Base-by-base conservation (phyloP, 2,797 vertebrate genomes). In the Sciurus carolinensis region DNA sequence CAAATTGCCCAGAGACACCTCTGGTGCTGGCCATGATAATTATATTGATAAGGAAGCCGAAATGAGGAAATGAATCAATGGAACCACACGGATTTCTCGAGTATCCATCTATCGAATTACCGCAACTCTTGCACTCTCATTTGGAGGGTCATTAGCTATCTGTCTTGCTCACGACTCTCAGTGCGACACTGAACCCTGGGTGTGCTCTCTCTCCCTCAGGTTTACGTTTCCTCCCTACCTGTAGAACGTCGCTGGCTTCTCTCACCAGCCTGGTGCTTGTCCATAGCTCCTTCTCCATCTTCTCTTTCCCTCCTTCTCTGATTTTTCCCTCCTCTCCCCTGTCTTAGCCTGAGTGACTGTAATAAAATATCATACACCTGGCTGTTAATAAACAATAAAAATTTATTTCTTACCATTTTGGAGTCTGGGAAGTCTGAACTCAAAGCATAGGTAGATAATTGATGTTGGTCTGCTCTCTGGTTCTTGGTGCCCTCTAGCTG, bases 21-120 rank as follows among this genome's bases (percentile, higher is more conserved):
- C 92, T 88, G 36, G 3, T 36, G 77, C 82, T 17, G 28, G 54
- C 96, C 59, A 62, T 44, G 79, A 96, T 92, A 94, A 96, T 97
- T 95, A 92, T 59, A 89, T 92, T 44, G 28, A 97, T 97, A 97
- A 97, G 96, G 95, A 95, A 84, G 80, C 80, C 4, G n/a, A 44
- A 79, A 36, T 9, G 72, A 87, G 86, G 95, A 83, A 89, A 85
- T 87, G 62, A 92, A 97, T 96, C 97, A 71, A 94, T 87, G 44
- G 93, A n/a, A 42, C 36, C 12, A 30, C 66, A 9, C 1, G 0
- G 6, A 87, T 50, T 98, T 95, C 97, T 57, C 33, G 44, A 80
- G 52, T 93, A 93, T 97, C 91, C 44, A 67, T 95, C 90, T 75
- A 82, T 96, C 33, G 90, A 87, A 97, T 80, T 52, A 85, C 86